These are phyloP conservation scores for Leptodactylus fallax DNA, from an alignment of 2,797 vertebrate genomes.

Conservation along the genomic window DNA sequence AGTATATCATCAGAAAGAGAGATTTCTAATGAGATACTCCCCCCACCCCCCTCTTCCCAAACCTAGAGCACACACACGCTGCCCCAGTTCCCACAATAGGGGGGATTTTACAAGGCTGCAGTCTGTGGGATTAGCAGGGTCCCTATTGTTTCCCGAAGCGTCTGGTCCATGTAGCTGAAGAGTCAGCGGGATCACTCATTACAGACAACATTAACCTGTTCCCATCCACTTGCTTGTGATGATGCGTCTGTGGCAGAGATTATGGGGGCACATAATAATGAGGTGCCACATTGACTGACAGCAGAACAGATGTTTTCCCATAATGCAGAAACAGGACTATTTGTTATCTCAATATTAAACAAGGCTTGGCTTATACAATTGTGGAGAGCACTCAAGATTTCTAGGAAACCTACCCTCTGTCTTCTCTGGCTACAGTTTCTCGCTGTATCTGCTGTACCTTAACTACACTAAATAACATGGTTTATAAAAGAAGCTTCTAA, in stretches of 20 bases:
- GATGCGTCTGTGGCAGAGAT: neutral
- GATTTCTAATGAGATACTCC: neutral
- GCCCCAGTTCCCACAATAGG: conserved; percentile 59
- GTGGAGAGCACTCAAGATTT: neutral
- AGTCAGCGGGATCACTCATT: conserved; percentile 55
- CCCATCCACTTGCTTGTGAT: neutral
- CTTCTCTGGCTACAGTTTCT: neutral
- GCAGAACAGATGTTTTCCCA: neutral
- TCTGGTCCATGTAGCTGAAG: conserved; percentile 48
- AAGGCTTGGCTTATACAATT: neutral
- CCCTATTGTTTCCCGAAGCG: conserved; percentile 59
- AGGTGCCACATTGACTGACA: neutral
- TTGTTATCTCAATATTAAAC: neutral
- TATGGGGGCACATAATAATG: neutral
- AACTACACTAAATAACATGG: neutral
- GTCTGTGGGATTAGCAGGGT: conserved; percentile 50
- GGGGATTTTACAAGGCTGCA: conserved; percentile 44
- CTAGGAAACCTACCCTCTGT: neutral
- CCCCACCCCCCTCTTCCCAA: no score
- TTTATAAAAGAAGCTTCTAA: neutral
- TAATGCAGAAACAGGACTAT: neutral
- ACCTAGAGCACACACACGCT: conserved; percentile 21
- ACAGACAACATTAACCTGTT: conserved; percentile 53
- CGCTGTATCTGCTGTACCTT: no score
- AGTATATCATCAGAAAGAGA: neutral